phyloP scores from a whole-genome alignment of 2,113 vertebrate species.

The Channa maculata region DNA sequence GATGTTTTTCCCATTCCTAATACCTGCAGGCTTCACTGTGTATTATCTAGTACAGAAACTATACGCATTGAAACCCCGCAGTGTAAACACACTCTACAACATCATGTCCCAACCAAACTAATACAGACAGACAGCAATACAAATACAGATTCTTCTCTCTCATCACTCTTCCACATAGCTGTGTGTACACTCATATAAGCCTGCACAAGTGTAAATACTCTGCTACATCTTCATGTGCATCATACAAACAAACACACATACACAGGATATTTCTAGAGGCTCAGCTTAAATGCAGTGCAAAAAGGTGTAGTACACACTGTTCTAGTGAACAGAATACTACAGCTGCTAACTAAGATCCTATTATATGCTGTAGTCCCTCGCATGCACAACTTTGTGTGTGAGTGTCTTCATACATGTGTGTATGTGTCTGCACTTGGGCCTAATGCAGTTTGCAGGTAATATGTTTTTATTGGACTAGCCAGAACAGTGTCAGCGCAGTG shows the following conservation, averaged over 20 bases:
- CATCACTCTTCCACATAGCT: background rate
- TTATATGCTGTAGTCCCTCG: conserved; percentile 53
- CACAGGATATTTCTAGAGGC: conserved; percentile 30
- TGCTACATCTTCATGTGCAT: conserved; percentile 4
- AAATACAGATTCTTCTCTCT: conserved; percentile 5
- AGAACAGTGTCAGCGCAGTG: conserved; percentile 51
- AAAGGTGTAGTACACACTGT: conserved; percentile 63
- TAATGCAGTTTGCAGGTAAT: conserved; percentile 72
- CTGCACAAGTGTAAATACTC: conserved; percentile 1
- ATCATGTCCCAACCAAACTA: conserved; percentile 9
- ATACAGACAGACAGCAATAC: background rate
- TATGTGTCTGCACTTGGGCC: conserved; percentile 21
- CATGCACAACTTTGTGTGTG: conserved; percentile 15
- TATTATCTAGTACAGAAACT: background rate
- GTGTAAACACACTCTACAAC: conserved; percentile 16
- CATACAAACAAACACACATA: conserved; percentile 5
- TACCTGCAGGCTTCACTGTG: background rate
- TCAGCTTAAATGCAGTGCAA: conserved; percentile 42
- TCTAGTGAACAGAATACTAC: conserved; percentile 56
- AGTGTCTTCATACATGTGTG: background rate
- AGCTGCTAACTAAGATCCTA: conserved; percentile 74
- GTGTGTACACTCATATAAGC: background rate
- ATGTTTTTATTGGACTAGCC: conserved; percentile 65
- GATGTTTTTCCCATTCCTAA: too few relatives aligned
- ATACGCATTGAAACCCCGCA: background rate